These are phyloP conservation scores for Lacerta viridis DNA, from an alignment of 2,797 vertebrate genomes.

Conservation along the genomic window DNA sequence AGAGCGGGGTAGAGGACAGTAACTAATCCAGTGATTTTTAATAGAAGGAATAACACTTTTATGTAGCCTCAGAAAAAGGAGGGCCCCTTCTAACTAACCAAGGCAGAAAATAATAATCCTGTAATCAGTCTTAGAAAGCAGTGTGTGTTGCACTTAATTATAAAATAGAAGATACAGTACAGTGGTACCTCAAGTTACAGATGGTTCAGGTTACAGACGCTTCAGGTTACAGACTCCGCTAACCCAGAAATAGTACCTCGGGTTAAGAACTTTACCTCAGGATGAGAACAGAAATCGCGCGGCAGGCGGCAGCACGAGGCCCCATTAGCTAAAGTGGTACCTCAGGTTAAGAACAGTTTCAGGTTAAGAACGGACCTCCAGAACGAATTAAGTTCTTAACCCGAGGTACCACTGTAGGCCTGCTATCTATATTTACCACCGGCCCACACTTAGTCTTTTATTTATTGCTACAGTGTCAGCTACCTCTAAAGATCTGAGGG, in stretches of 20 bases:
- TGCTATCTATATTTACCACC: background rate
- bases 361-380: no score
- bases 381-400: no score
- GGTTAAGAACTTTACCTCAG: no score
- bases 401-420: no score
- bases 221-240: no score
- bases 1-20: conserved; percentile 23
- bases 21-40: background rate
- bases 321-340: no score
- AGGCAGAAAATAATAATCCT: background rate
- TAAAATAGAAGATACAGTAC: background rate
- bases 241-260: no score
- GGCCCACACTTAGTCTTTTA: conserved; percentile 28
- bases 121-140: conserved; percentile 25
- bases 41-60: conserved; percentile 1
- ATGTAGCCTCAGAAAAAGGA: background rate
- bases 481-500: conserved; percentile 16
- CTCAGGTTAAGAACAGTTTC: no score
- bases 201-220: no score
- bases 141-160: accelerated
- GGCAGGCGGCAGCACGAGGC: no score
- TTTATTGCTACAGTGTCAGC: conserved; percentile 21
- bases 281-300: no score
- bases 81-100: background rate
- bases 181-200: no score